Base-by-base conservation (phyloP, 2,113 vertebrate genomes). In the Leptobrachium ailaonicum region DNA sequence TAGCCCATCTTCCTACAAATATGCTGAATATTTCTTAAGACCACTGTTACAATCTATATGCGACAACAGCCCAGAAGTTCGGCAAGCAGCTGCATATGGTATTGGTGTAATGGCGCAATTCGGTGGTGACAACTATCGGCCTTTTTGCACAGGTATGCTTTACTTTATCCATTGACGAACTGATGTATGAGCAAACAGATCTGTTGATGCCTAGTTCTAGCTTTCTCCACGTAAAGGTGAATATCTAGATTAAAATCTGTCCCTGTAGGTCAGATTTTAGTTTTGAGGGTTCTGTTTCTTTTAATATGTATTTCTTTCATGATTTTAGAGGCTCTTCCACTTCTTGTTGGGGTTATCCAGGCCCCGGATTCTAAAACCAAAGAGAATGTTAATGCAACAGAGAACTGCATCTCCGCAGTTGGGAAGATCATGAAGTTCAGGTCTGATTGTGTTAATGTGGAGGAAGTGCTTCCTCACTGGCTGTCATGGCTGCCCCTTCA, bases 381-480 rank as follows among this genome's bases (percentile, higher is more conserved):
- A 94, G 97, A 98, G 84, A 99, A 99, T 8, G 85, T 98, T 83
- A 99, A 98, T 58, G 98, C 98, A 43, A 99, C 98, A 10, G 98
- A 99, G 87, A 99, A 99, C 91, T 99, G 98, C 89, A 96, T 99
- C 88, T 99, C 98, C 0, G 98, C 97, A 1, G 97, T 99, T 1
- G 98, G 96, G 20, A 99, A 99, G 77, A 95, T 99, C 54, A 96
- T 96, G 95, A 95, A 97, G 81, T 99, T 95, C 83, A 90, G 95
- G 44, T 96, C 98, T 0, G 96, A 98, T 87, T 99, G 97, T 64
- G 89, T 97, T 53, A 97, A 94, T 7, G 95, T 96, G 20, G 95
- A 92, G 44, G 96, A 98, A 89, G 89, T 99, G 73, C 91, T 99
- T 0, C 97, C 96, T 6, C 97, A 98, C n/a, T 99, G 98, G 98